Base-by-base conservation (phyloP, 2,888 invertebrate genomes). In the Nipponacmea schrenckii region DNA sequence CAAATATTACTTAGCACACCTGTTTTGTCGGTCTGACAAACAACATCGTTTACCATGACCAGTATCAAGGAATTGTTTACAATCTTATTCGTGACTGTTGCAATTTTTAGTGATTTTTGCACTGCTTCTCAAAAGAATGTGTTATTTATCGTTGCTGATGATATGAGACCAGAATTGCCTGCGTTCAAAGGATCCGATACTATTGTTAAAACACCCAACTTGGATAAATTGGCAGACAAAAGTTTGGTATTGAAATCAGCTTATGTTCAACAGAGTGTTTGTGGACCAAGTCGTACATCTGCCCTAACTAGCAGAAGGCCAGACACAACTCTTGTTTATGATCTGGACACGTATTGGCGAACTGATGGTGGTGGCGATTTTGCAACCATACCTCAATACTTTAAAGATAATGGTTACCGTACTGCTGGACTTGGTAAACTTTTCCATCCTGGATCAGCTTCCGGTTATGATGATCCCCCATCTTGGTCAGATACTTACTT, bases 401-500 rank as follows among this genome's bases (percentile, higher is more conserved):
- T 56, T 24, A 56, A 56, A 14, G 56, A 56, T 10, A 56, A 56
- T 20, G 56, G 56, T 24, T 56, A 56, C 20, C 20, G 56, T 12
- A 56, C 56, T 24, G 56, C 24, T 24, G 56, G 56, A 24, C 24
- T 56, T 20, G 56, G 56, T 5, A 56, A 56, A 56, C 14, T 56
- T 12, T 56, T 56, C 56, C 56, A 56, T 14, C 56, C 56, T 56
- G 56, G 56, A 24, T 20, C 20, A 24, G 56, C 76, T 4, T 69
- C 73, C n/a, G 70, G 67, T 15, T 12, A 70, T 45, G 74, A 82
- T 39, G 81, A 83, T 64, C 82, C 83, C 0, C 50, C 78, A n/a
- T 82, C 82, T 7, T 83, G 83, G 83, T 72, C 79, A 4, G 67
- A 76, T 45, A 72, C 77, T 1, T 80, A 80, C 63, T 83, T 69